Base-by-base conservation (phyloP, 2,113 vertebrate species). In the Sialia sialis region DNA sequence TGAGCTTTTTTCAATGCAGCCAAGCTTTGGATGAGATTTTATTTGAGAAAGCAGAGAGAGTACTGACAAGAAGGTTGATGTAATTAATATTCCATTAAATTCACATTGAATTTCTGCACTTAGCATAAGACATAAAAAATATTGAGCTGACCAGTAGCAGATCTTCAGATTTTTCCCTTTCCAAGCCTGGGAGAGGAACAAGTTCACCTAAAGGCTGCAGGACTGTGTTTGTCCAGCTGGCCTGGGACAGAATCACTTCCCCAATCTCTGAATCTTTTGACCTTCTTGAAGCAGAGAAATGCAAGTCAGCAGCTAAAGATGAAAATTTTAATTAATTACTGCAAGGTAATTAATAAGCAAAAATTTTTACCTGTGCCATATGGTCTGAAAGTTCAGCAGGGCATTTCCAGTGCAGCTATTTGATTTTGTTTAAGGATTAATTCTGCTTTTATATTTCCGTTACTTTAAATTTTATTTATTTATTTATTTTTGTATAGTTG, bases 191-290 rank as follows among this genome's bases (percentile, higher is more conserved):
- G 36, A n/a, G 36, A 52, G 44, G 10, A 64, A 1, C 36, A 48
- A 1, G 13, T 48, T 17, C 39, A 0, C 34, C 20, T 2, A 13
- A 30, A 44, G 19, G 18, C n/a, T 43, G 2, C 0, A 9, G 41
- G 41, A 7, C 21, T 46, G 9, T 3, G 3, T 0, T 0, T 3
- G 17, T 9, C 38, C n/a, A 26, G 75, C 49, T 90, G 83, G 2
- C 11, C 29, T 78, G 89, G 81, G 52, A 55, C 68, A 67, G 36
- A 5, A 19, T 2, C n/a, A 4, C 27, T 32, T 2, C 25, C 41
- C 19, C 41, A 16, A 0, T 1, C 72, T 11, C 44, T 38, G 30
- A 17, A 25, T 7, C 19, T 54, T 89, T 59, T 89, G 58, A 82
- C 82, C 54, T 79, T 22, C 4, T 39, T 48, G 44, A 56, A 55